phyloP scores from a whole-genome alignment of 2,888 invertebrate species.

The Thereva nobilitata region DNA sequence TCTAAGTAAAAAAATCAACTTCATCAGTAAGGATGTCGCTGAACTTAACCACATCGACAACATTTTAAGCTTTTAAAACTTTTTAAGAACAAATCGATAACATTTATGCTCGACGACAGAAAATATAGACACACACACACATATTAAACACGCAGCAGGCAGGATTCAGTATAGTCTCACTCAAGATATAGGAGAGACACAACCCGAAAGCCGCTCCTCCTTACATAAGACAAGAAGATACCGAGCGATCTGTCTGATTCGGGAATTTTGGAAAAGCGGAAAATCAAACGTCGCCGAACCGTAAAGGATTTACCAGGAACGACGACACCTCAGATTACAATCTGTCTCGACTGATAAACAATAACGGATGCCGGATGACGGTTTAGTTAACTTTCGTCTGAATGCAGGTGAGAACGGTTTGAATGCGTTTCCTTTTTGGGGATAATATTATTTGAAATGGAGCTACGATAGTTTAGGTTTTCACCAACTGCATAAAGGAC shows the following conservation, averaged over 20 bases:
- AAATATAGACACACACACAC: slow-evolving; percentile 10
- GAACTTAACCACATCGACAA: slow-evolving; percentile 28
- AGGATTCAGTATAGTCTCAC: not conserved
- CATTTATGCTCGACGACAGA: slow-evolving; percentile 26
- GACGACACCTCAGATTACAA: slow-evolving; percentile 45
- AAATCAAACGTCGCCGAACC: slow-evolving; percentile 45
- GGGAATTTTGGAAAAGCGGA: slow-evolving; percentile 41
- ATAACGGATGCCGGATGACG: slow-evolving; percentile 35
- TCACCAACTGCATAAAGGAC: too few relatives aligned
- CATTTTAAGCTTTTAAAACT: slow-evolving; percentile 33
- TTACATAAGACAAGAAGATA: not conserved
- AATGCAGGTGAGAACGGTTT: too few relatives aligned
- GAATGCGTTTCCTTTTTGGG: too few relatives aligned
- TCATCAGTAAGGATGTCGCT: not conserved
- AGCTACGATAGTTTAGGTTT: too few relatives aligned
- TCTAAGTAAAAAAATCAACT: slow-evolving; percentile 21
- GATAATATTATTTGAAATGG: too few relatives aligned
- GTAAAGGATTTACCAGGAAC: slow-evolving; percentile 43
- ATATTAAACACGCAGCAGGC: not conserved
- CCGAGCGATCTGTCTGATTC: slow-evolving; percentile 36
- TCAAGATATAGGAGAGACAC: slow-evolving; percentile 5
- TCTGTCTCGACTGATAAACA: slow-evolving; percentile 45
- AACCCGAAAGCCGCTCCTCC: not conserved
- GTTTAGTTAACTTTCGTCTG: too few relatives aligned
- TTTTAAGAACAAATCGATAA: slow-evolving; percentile 39